A percentile compares a stretch with the other conserved stretches of the same genome.
These are phyloP conservation scores for Sebastes paucispinis DNA, from an alignment of 2,797 vertebrate species.

Conservation along the genomic window DNA sequence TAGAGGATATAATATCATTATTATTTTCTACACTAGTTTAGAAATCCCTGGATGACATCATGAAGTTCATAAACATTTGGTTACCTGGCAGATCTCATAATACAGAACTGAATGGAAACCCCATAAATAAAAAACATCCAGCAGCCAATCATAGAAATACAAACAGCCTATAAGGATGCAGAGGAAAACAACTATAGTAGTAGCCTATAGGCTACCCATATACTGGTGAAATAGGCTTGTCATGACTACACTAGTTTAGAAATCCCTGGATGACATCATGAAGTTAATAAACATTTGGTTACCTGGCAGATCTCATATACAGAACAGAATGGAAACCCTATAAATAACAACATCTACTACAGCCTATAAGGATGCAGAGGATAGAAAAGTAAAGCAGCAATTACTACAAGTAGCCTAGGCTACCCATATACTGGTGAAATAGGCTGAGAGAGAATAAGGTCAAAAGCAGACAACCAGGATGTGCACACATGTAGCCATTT, in stretches of 20 bases:
- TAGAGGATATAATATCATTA: neutral
- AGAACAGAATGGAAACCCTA: neutral
- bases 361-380: neutral
- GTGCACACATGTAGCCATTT: conserved; percentile 15
- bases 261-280: conserved; percentile 31
- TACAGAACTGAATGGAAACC: neutral
- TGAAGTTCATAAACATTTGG: conserved; percentile 42
- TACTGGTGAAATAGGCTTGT: neutral
- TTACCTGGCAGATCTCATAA: conserved; percentile 7
- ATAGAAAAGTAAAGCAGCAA: conserved; percentile 1
- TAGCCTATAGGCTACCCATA: neutral
- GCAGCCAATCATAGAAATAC: neutral
- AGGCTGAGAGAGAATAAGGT: conserved; percentile 40
- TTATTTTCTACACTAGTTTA: neutral
- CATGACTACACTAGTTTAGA: neutral
- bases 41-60: conserved; percentile 31
- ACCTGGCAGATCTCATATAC: conserved; percentile 3
- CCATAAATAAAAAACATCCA: neutral
- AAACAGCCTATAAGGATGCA: neutral
- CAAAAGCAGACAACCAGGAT: conserved; percentile 29
- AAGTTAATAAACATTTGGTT: conserved; percentile 44
- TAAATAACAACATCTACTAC: conserved; percentile 5
- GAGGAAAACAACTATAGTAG: neutral
- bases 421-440: neutral
- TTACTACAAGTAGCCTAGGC: neutral